Evolutionary conservation across 2,888 invertebrate species (phyloP).

Genomic region (Boloria euphrosyne): DNA sequence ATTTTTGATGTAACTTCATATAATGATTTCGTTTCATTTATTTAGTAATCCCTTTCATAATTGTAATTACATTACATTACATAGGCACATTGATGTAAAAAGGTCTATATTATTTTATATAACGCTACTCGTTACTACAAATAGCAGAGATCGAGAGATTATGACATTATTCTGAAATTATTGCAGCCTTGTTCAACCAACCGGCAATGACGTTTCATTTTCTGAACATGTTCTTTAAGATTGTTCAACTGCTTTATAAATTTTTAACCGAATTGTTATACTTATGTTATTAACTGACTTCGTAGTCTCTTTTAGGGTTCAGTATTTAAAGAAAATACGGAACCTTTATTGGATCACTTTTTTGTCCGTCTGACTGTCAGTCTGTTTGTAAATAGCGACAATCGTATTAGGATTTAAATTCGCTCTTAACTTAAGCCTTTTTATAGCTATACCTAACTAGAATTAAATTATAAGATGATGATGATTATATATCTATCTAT

Average conservation of each 20-base stretch:
- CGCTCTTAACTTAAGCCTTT: too few relatives aligned
- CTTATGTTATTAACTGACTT: too few relatives aligned
- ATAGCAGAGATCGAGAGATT: slow-evolving; percentile 14
- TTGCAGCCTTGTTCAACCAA: slow-evolving; percentile 14
- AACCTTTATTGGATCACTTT: too few relatives aligned
- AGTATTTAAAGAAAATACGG: too few relatives aligned
- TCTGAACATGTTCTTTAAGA: slow-evolving; percentile 8
- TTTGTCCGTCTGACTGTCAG: too few relatives aligned
- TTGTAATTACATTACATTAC: too few relatives aligned
- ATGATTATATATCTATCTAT: too few relatives aligned
- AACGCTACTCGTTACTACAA: slow-evolving; percentile 5
- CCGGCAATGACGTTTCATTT: slow-evolving; percentile 8
- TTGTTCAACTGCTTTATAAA: slow-evolving; percentile 4
- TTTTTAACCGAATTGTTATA: neutral
- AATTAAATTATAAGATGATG: neutral
- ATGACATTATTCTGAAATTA: slow-evolving; percentile 8
- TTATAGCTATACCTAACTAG: neutral
- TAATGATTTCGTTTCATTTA: neutral
- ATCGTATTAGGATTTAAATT: too few relatives aligned
- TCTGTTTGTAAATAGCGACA: too few relatives aligned
- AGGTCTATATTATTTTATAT: slow-evolving; percentile 8
- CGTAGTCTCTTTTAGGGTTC: too few relatives aligned
- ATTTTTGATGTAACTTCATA: neutral
- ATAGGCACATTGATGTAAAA: slow-evolving; percentile 9
- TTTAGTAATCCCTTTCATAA: neutral